Percentiles rank a stretch among this genome's conserved stretches.
phyloP scores from a whole-genome alignment of 35 echinoderm and acorn worm genomes.

The Lytechinus pictus region DNA sequence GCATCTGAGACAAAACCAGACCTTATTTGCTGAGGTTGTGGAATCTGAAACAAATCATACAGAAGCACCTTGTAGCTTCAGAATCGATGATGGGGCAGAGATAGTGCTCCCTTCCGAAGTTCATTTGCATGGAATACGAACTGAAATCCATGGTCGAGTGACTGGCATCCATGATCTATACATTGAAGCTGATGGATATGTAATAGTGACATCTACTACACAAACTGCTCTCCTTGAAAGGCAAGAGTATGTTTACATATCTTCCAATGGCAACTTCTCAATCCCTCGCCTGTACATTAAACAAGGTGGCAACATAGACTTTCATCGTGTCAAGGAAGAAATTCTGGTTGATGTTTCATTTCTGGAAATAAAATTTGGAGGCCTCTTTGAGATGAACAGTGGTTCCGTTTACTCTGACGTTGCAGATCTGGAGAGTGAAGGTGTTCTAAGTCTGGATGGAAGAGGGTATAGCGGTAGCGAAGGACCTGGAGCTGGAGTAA shows the following conservation, averaged over 20 bases:
- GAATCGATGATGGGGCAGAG: constrained; percentile 85
- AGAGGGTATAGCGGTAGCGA: constrained; percentile 55
- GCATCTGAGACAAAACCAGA: constrained; percentile 79
- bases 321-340: constrained; percentile 54
- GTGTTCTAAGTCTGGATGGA: constrained; percentile 70
- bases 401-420: constrained; percentile 78
- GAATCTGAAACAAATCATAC: constrained; percentile 82
- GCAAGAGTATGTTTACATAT: constrained; percentile 78
- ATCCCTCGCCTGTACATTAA: constrained; percentile 78
- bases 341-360: constrained; percentile 73
- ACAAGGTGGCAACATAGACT: constrained; percentile 74
- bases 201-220: constrained; percentile 77
- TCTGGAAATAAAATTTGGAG: constrained; percentile 86
- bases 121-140: constrained; percentile 85
- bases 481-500: constrained; percentile 69
- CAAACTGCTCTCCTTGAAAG: constrained; percentile 85
- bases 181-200: constrained; percentile 74
- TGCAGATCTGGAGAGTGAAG: constrained; percentile 94
- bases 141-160: constrained; percentile 75
- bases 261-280: constrained; percentile 87
- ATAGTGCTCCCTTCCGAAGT: constrained; percentile 84
- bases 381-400: constrained; percentile 75
- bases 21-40: constrained; percentile 80
- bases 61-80: constrained; percentile 89
- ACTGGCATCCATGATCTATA: constrained; percentile 86